A percentile compares a stretch with the other conserved stretches of the same genome.
Conservation (phyloP, 2,113 vertebrate species). For the Anolis sagrei region DNA sequence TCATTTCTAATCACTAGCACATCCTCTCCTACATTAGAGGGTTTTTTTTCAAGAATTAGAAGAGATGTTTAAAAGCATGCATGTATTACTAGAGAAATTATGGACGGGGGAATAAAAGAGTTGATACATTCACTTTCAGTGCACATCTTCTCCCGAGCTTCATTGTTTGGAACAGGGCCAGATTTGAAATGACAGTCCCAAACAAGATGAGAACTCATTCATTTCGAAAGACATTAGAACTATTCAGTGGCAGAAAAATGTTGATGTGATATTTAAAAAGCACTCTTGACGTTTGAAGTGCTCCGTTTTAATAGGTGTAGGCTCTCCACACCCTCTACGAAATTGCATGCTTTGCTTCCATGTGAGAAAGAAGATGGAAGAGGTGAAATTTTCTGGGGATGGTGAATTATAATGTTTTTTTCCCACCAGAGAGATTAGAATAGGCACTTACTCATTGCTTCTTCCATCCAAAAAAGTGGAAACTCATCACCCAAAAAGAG, state of each 20-base stretch:
- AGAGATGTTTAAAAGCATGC: background rate
- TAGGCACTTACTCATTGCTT: no score
- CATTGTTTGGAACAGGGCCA: background rate
- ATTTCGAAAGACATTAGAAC: background rate
- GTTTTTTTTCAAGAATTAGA: background rate
- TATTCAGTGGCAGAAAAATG: background rate
- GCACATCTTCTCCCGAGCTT: background rate
- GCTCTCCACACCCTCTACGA: background rate
- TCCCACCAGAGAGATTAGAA: no score
- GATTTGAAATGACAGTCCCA: background rate
- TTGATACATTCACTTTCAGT: background rate
- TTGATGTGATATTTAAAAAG: background rate
- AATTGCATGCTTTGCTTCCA: background rate
- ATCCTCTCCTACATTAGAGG: background rate
- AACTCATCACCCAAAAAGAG: no score
- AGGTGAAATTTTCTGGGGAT: no score
- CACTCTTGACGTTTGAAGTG: background rate
- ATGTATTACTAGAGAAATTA: background rate
- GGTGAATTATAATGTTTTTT: no score
- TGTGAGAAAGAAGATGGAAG: background rate
- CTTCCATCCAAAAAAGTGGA: no score
- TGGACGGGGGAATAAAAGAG: background rate
- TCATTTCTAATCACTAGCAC: background rate
- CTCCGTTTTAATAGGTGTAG: background rate
- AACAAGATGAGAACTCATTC: background rate